Base-by-base conservation (phyloP, 2,113 vertebrate species). In the Tupaia tana region DNA sequence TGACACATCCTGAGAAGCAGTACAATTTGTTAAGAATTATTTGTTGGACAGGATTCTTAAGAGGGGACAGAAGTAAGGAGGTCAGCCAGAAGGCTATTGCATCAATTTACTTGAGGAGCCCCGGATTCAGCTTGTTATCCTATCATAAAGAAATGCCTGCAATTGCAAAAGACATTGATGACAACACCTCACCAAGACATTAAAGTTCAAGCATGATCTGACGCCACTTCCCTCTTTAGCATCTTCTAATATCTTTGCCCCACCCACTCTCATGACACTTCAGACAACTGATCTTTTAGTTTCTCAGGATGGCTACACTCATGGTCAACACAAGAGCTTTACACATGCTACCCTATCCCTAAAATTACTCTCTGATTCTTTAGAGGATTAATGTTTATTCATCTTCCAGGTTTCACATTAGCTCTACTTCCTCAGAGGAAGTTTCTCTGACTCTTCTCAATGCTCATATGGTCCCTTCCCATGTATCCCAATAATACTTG, bases 1-100 rank as follows among this genome's bases (percentile, higher is more conserved):
- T 59, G 58, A 20, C n/a, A 85, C 43, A 25, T 85, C 84, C 58
- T n/a, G n/a, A 87, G 52, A 12, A 74, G 24, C 34, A 74, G n/a
- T 31, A 29, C 58, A 43, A 59, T 86, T 90, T 75, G 22, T 86
- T 80, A 61, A 87, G 86, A 69, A 83, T 82, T 79, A 11, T 92
- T 63, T 90, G 70, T 74, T 81, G 63, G 27, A 74, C 18, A 34
- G 20, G 29, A 59, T 22, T 78, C 6, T 69, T 69, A 54, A 52
- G 52, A 79, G 29, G 75, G 29, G 52, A 52, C 10, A 59, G 54
- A 93, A 69, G 73, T 15, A 31, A 19, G 27, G 19, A 61, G 43
- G 54, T 20, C 81, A 63, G 78, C 20, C 52, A 81, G 87, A 74
- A 89, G 31, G 24, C 73, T 87, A 16, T 67, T 90, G 31, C 54